A percentile compares a stretch with the other conserved stretches of the same genome.
Conservation (phyloP, 2,113 vertebrate species). For the Steatornis caripensis region DNA sequence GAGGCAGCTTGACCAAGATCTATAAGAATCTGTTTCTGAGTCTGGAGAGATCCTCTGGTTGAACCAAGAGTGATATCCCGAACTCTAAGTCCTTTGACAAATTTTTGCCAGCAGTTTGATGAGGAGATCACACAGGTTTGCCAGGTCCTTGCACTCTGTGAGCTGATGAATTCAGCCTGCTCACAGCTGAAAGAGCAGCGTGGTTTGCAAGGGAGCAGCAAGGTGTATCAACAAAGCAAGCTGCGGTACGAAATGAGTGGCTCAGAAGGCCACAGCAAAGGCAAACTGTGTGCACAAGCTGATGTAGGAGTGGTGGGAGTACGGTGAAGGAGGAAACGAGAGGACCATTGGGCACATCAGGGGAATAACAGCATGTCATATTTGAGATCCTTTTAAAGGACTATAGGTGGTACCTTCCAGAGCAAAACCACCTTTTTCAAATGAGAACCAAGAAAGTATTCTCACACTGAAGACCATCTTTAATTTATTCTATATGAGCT, state of each 20-base stretch:
- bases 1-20: neutral
- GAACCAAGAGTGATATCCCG: neutral
- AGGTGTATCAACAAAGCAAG: neutral
- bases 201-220: neutral
- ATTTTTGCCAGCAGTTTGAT: neutral
- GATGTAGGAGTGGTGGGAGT: neutral
- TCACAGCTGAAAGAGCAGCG: accelerated
- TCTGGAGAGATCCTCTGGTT: neutral
- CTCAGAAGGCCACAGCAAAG: neutral
- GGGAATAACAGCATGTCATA: neutral
- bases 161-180: neutral
- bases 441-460: neutral
- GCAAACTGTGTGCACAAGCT: neutral
- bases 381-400: neutral
- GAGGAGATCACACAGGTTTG: neutral
- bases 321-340: neutral
- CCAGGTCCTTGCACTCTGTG: neutral
- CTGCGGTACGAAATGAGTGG: neutral
- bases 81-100: neutral
- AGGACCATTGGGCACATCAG: neutral
- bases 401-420: neutral
- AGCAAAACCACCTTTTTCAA: neutral
- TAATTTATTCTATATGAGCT: neutral
- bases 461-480: neutral
- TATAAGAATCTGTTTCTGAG: neutral